Evolutionary conservation across 2,888 invertebrate species (phyloP), one percentile per base, ranked within the genome.

Genomic region (Podotricha telesiphe): DNA sequence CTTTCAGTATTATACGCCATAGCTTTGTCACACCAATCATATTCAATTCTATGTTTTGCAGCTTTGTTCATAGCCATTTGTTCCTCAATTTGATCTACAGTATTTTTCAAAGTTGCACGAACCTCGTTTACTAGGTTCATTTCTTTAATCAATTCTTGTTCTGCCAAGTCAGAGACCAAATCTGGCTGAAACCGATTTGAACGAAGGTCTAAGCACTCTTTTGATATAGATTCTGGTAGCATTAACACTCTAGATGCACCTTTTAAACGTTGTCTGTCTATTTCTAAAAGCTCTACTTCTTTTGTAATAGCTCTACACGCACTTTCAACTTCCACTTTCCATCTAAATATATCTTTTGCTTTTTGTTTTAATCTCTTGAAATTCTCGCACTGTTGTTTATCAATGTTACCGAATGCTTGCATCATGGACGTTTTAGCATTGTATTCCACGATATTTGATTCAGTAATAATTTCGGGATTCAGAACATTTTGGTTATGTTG

Each of bases 11-110:
- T 95, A 79, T 96, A 95, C 0, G 97, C 95, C 81, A 96, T 95
- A 69, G 94, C 94, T 89, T 98, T 98, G 81, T 98, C 97, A 78
- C 97, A 97, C 97, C 98, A 98, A 83, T 98, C 98, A 80, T 95
- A 96, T 87, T 98, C 98, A 69, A 98, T 93, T 53, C 95, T 94
- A 75, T 96, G 95, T 82, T 98, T 98, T 0, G 96, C 96, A 17
- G 96, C 95, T 79, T 96, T 96, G 80, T 97, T 95, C 76, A 96
- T 94, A 37, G 94, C 81, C 80, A 96, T 89, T 85, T 97, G 96
- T 47, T 94, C 91, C 74, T 96, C 95, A 37, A 97, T 95, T 79
- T 95, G 94, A 47, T 94, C 89, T 6, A 96, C 84, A 0, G 95
- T 95, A 73, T 94, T 93, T 45, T 93, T 93, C 15, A 96, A 88